phyloP scores from a whole-genome alignment of 2,797 vertebrate species.

The Hoplostethus atlanticus region DNA sequence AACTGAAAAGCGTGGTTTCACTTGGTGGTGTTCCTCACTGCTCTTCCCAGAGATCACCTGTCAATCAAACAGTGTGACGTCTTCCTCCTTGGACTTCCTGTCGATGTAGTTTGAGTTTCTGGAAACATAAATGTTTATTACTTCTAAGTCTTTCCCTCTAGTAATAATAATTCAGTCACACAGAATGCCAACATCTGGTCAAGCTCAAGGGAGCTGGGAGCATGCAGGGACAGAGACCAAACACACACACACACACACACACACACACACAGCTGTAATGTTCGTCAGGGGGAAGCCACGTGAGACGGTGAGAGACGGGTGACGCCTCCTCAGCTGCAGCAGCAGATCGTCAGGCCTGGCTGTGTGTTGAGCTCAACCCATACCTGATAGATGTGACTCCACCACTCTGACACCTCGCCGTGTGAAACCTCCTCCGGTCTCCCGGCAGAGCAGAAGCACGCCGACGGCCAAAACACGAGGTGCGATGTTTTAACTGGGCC shows the following conservation, averaged over 20 bases:
- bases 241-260: background rate
- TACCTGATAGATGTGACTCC: conserved; percentile 72
- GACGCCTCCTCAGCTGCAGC: conserved; percentile 59
- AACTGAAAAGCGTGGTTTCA: too few species aligned
- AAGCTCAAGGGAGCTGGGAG: conserved; percentile 45
- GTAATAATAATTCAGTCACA: too few species aligned
- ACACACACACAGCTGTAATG: conserved; percentile 39
- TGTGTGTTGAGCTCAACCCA: conserved; percentile 54
- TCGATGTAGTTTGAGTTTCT: too few species aligned
- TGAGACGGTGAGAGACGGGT: conserved; percentile 60
- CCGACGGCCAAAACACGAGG: conserved; percentile 32
- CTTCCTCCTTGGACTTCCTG: too few species aligned
- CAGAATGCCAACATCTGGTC: conserved; percentile 49
- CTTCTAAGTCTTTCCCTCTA: too few species aligned
- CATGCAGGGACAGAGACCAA: background rate
- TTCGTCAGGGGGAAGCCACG: conserved; percentile 55
- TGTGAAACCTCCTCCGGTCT: conserved; percentile 36
- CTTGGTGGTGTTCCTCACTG: too few species aligned
- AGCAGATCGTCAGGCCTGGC: conserved; percentile 59
- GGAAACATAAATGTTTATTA: too few species aligned
- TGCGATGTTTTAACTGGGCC: conserved; percentile 41
- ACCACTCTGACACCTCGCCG: conserved; percentile 41
- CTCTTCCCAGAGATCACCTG: too few species aligned
- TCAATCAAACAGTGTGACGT: too few species aligned
- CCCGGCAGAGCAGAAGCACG: conserved; percentile 10